These are phyloP conservation scores for Trochalopteron elliotii DNA, from an alignment of 2,113 vertebrate genomes.

Conservation along the genomic window DNA sequence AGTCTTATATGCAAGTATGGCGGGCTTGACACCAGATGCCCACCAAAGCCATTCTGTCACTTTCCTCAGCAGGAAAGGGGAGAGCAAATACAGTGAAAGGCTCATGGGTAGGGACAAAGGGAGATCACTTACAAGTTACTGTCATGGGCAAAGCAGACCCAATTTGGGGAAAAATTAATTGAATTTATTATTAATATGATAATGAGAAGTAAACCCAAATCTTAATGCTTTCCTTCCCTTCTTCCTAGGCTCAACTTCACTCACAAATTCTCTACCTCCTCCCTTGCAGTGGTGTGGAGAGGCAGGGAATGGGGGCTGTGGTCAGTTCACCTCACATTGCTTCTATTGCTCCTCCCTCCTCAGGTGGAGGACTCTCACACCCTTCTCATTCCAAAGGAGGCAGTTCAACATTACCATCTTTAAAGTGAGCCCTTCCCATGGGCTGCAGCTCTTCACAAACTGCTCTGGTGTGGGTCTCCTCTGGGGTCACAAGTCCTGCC, in stretches of 20 bases:
- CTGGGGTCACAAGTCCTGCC: not conserved
- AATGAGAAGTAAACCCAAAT: not conserved
- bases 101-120: not conserved
- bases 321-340: not conserved
- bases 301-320: not conserved
- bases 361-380: not conserved
- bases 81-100: not conserved
- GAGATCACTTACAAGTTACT: not conserved
- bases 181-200: not conserved
- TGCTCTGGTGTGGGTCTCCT: not conserved
- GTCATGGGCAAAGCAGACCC: not conserved
- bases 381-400: not conserved
- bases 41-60: not conserved
- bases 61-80: not conserved
- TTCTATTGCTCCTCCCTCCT: not conserved
- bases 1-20: fast-evolving
- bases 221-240: not conserved
- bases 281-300: not conserved
- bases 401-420: not conserved
- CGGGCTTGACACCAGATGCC: not conserved
- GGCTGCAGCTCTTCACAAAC: not conserved
- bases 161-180: not conserved
- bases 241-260: not conserved
- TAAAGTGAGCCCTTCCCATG: not conserved
- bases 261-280: not conserved